phyloP scores from a whole-genome alignment of 1,140 invertebrate genomes.

The Ceratina japonica region DNA sequence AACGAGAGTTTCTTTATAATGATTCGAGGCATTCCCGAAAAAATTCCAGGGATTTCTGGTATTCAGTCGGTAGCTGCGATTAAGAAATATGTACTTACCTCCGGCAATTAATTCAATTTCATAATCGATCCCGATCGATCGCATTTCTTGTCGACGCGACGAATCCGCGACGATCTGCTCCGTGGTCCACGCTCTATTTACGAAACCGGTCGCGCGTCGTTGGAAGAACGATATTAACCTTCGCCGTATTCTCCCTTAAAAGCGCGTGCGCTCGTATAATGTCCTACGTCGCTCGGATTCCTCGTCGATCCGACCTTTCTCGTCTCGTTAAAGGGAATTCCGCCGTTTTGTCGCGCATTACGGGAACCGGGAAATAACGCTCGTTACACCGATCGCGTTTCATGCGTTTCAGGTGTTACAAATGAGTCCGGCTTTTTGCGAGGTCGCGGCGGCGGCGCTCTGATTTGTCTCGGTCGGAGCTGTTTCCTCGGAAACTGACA shows the following conservation, averaged over 20 bases:
- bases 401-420: not conserved
- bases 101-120: conserved; percentile 46
- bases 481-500: not conserved
- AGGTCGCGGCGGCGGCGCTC: not conserved
- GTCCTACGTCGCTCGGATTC: conserved; percentile 27
- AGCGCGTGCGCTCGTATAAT: conserved; percentile 3
- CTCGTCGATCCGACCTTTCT: not conserved
- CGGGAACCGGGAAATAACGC: conserved; percentile 1
- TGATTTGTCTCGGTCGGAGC: not conserved
- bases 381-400: conserved; percentile 1
- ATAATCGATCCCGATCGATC: conserved; percentile 16
- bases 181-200: conserved; percentile 43
- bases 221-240: conserved; percentile 53
- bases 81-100: conserved; percentile 25
- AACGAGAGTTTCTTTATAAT: too few relatives aligned
- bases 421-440: conserved; percentile 7
- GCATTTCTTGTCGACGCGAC: not conserved
- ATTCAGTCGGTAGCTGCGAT: conserved; percentile 14
- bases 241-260: conserved; percentile 15
- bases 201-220: conserved; percentile 51
- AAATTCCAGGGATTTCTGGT: conserved; percentile 25
- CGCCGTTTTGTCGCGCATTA: conserved; percentile 29
- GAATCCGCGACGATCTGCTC: conserved; percentile 3
- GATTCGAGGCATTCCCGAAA: not conserved
- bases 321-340: conserved; percentile 34